These are phyloP conservation scores for Chinchilla lanigera DNA, from an alignment of 2,113 vertebrate genomes.

Conservation along the genomic window DNA sequence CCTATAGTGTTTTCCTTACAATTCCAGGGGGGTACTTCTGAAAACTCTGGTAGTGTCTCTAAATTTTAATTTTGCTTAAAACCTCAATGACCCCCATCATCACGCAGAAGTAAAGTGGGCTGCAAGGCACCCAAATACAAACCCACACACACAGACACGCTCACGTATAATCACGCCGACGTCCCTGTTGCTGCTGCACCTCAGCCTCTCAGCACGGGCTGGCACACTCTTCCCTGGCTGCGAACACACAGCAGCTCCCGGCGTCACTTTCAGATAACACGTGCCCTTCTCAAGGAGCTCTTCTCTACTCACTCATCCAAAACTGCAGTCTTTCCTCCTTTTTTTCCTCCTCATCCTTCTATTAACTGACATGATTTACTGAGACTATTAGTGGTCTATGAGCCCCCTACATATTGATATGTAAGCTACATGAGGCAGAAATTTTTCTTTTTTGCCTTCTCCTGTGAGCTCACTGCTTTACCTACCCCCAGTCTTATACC, in stretches of 20 bases:
- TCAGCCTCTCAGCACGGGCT: not conserved
- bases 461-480: constrained; percentile 27
- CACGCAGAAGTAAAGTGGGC: not conserved
- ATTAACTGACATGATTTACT: constrained; percentile 38
- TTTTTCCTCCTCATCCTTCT: not conserved
- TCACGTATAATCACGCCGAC: not conserved
- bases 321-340: not conserved
- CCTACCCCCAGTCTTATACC: not conserved
- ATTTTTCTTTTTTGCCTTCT: constrained; percentile 44
- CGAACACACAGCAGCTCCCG: not conserved
- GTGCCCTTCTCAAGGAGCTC: not conserved
- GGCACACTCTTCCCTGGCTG: not conserved
- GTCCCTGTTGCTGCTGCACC: not conserved
- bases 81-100: not conserved
- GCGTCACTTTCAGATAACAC: not conserved
- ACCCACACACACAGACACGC: too few species aligned
- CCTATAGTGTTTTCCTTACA: not conserved
- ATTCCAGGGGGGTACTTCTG: constrained; percentile 42
- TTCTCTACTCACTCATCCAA: constrained; percentile 38
- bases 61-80: constrained; percentile 50
- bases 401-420: not conserved
- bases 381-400: not conserved
- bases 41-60: not conserved
- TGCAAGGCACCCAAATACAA: not conserved
- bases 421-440: not conserved